phyloP scores from a whole-genome alignment of 2,888 invertebrate genomes.

The Catocala nupta region DNA sequence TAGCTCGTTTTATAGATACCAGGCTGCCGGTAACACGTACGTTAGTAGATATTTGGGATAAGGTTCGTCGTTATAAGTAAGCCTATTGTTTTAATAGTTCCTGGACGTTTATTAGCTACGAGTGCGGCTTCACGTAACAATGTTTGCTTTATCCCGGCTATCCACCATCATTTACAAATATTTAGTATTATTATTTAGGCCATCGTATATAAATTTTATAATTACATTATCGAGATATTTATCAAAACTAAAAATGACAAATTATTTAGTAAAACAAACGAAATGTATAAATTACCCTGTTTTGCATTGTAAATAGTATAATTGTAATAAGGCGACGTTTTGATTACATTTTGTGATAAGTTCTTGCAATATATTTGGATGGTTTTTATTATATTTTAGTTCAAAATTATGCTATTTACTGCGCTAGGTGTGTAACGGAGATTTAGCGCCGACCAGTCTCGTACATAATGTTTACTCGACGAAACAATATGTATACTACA shows the following conservation, averaged over 20 bases:
- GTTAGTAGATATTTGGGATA: slow-evolving; percentile 66
- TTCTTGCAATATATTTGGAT: slow-evolving; percentile 76
- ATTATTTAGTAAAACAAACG: slow-evolving; percentile 78
- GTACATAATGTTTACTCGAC: slow-evolving; percentile 55
- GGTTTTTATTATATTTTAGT: slow-evolving; percentile 48
- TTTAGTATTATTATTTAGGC: slow-evolving; percentile 81
- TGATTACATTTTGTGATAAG: slow-evolving; percentile 76
- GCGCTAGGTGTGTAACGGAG: slow-evolving; percentile 62
- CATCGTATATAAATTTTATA: slow-evolving; percentile 81
- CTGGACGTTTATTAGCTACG: slow-evolving; percentile 31
- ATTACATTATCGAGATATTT: slow-evolving; percentile 76
- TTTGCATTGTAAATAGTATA: slow-evolving; percentile 85
- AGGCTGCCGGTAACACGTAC: slow-evolving; percentile 69
- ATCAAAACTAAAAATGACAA: slow-evolving; percentile 78
- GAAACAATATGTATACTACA: slow-evolving; percentile 50
- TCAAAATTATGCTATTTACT: slow-evolving; percentile 65
- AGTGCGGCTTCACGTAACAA: slow-evolving; percentile 51
- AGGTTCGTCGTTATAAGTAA: slow-evolving; percentile 57
- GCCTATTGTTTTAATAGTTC: slow-evolving; percentile 57
- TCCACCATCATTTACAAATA: slow-evolving; percentile 60
- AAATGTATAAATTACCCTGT: slow-evolving; percentile 77
- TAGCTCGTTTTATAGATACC: slow-evolving; percentile 71
- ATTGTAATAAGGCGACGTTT: slow-evolving; percentile 69
- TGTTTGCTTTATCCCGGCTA: slow-evolving; percentile 53
- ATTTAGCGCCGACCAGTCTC: slow-evolving; percentile 24